Percentiles rank a stretch among this genome's conserved stretches.
These are phyloP conservation scores for Diabrotica virgifera DNA, from an alignment of 1,140 invertebrate genomes.

Conservation along the genomic window DNA sequence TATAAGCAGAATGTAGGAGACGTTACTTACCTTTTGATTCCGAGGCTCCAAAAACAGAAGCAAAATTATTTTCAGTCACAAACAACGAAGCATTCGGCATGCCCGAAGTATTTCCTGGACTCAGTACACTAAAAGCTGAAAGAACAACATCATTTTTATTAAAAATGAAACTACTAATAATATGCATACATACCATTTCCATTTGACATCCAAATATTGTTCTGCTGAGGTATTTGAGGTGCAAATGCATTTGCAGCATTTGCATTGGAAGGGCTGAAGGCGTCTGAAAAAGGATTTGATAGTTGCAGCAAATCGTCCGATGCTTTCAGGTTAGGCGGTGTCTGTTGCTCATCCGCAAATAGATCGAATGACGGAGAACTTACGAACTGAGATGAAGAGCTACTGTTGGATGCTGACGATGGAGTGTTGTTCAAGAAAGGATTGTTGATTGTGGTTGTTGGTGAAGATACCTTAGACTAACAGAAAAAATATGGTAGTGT, in stretches of 20 bases:
- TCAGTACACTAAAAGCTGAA: slow-evolving; percentile 13
- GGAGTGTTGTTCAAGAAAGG: slow-evolving; percentile 69
- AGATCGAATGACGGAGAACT: slow-evolving; percentile 59
- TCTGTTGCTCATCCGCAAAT: slow-evolving; percentile 54
- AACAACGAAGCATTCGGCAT: slow-evolving; percentile 63
- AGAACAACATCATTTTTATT: background rate
- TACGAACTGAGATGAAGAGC: slow-evolving; percentile 57
- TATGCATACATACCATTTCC: slow-evolving; percentile 56
- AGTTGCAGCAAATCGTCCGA: slow-evolving; percentile 87
- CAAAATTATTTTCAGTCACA: slow-evolving; percentile 82
- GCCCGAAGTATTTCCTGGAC: slow-evolving; percentile 35
- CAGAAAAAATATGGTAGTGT: slow-evolving; percentile 4
- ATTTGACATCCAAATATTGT: slow-evolving; percentile 68
- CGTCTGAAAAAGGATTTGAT: slow-evolving; percentile 88
- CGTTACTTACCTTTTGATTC: slow-evolving; percentile 66
- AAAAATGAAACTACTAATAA: background rate
- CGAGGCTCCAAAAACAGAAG: slow-evolving; percentile 77
- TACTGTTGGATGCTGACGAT: slow-evolving; percentile 52
- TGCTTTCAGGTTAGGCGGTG: slow-evolving; percentile 57
- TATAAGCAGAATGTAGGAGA: background rate
- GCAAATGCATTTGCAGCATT: slow-evolving; percentile 42
- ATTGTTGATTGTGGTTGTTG: slow-evolving; percentile 64
- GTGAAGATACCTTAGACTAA: slow-evolving; percentile 74
- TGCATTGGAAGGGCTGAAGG: slow-evolving; percentile 62
- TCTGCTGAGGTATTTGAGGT: slow-evolving; percentile 42